These are phyloP conservation scores for Nemotelus nigrinus DNA, from an alignment of 2,888 invertebrate genomes.

Conservation along the genomic window DNA sequence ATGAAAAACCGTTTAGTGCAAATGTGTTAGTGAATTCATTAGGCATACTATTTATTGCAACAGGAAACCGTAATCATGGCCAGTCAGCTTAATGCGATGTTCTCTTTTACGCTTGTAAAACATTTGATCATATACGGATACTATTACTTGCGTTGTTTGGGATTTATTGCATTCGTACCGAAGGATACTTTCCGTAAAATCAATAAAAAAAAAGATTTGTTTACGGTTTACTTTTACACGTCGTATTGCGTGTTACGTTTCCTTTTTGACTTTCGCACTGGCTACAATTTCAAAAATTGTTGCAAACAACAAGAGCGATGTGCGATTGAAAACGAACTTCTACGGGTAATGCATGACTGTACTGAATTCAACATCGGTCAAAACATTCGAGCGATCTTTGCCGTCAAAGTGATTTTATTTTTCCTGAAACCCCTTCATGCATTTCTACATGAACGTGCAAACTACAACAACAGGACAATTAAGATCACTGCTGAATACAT, in stretches of 20 bases:
- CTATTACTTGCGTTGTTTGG: slow-evolving; percentile 17
- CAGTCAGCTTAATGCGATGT: not conserved
- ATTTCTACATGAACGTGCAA: slow-evolving; percentile 13
- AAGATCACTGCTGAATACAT: not conserved
- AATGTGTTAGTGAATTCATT: no score
- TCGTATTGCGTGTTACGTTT: not conserved
- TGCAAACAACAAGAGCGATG: not conserved
- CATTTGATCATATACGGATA: not conserved
- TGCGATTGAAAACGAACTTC: not conserved
- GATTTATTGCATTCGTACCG: slow-evolving; percentile 10
- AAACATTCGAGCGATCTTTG: not conserved
- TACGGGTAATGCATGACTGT: not conserved
- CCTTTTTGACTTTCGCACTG: slow-evolving; percentile 19
- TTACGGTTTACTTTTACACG: slow-evolving; percentile 2
- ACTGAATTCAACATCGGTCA: not conserved
- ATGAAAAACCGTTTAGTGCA: not conserved
- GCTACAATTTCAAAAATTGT: slow-evolving; percentile 1
- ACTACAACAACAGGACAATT: not conserved
- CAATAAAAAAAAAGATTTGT: not conserved
- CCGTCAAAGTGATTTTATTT: not conserved
- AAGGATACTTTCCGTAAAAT: not conserved
- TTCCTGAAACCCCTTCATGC: not conserved
- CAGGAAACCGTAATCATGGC: not conserved
- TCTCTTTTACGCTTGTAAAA: not conserved
- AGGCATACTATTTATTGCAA: not conserved